Percentiles rank a stretch among this genome's conserved stretches.
Evolutionary conservation across 2,113 vertebrate species (phyloP).

Genomic region (Rhabdornis inornatus): DNA sequence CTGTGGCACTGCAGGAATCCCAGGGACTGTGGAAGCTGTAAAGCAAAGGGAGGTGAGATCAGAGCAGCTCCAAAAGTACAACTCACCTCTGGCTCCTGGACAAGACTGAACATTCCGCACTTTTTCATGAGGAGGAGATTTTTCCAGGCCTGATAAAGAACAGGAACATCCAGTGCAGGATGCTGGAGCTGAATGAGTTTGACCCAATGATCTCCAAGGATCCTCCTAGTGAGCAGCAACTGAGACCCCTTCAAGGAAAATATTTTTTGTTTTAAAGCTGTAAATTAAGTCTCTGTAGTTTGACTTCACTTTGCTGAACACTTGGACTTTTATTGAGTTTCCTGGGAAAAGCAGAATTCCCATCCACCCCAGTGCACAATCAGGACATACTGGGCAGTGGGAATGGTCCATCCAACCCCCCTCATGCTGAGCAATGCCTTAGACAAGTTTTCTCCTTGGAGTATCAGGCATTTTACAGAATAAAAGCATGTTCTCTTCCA

Average conservation of each 20-base stretch:
- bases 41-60: neutral
- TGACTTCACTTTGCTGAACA: neutral
- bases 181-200: neutral
- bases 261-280: neutral
- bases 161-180: too few species aligned
- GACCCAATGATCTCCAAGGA: neutral
- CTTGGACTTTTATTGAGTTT: neutral
- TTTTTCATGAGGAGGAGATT: neutral
- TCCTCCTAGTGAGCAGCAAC: fast-evolving
- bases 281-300: neutral
- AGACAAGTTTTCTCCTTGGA: neutral
- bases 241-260: neutral
- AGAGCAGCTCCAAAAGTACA: neutral
- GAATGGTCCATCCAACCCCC: neutral
- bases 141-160: neutral
- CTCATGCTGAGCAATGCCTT: neutral
- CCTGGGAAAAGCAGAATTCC: neutral
- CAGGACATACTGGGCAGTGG: neutral
- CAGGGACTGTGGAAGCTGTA: neutral
- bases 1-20: neutral
- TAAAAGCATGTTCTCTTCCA: neutral
- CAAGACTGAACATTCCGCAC: fast-evolving
- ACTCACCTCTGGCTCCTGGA: neutral
- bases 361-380: fast-evolving
- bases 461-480: neutral